Conservation (phyloP, 2,113 vertebrate species). For the Eupsittula cactorum region DNA sequence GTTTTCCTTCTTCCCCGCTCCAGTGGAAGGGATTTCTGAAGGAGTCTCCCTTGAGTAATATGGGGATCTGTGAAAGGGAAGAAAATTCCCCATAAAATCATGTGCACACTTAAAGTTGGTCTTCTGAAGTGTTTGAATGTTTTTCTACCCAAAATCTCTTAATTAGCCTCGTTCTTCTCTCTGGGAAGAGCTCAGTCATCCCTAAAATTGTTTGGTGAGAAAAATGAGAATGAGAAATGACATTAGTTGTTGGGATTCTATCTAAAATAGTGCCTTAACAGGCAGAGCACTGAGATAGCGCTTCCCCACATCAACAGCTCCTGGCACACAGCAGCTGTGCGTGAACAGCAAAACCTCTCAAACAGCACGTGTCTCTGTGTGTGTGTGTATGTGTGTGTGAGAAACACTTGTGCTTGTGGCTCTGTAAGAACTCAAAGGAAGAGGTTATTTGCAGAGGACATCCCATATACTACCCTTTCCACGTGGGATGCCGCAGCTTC, state of each 20-base stretch:
- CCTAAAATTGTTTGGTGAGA: slow-evolving; percentile 25
- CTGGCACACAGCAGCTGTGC: slow-evolving; percentile 9
- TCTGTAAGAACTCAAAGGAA: neutral
- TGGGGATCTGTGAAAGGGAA: rapidly evolving
- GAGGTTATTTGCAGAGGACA: neutral
- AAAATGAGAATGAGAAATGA: neutral
- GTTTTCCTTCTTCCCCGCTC: neutral
- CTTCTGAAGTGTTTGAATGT: neutral
- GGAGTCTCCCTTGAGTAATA: neutral
- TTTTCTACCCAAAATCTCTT: neutral
- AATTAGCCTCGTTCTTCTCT: neutral
- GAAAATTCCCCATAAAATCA: neutral
- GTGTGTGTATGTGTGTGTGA: rapidly evolving
- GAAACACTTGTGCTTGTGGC: neutral
- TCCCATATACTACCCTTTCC: neutral
- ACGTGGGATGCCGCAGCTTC: neutral
- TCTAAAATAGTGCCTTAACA: neutral
- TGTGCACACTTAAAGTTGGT: neutral
- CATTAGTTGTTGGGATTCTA: neutral
- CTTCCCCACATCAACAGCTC: slow-evolving; percentile 5
- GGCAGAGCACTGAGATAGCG: neutral
- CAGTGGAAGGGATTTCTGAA: neutral
- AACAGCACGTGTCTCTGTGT: neutral
- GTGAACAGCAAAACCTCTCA: neutral
- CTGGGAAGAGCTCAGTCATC: neutral